Base-by-base conservation (phyloP, 2,797 vertebrate species). In the Tenualosa ilisha region DNA sequence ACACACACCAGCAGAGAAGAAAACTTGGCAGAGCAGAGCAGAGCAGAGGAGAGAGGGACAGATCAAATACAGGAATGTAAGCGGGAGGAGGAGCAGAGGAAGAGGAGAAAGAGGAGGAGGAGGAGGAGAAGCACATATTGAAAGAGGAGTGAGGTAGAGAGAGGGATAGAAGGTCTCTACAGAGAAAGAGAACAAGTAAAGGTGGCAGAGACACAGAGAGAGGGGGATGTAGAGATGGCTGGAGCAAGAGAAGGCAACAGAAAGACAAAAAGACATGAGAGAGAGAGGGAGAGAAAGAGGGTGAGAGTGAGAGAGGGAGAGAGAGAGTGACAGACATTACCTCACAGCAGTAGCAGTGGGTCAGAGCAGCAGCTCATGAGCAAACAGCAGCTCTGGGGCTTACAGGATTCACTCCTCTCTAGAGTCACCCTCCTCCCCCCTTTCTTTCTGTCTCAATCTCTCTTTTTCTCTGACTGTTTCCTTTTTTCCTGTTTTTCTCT, bases 291-390 rank as follows among this genome's bases (percentile, higher is more conserved):
- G 68, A 20, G 26, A 40, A 13, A 72, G 31, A 46, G 46, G 7
- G 46, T 4, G 46, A 46, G 46, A 46, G 46, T 0, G 46, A 46
- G 46, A 46, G 46, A 46, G 37, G 12, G 26, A 17, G 50, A 43
- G 26, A 15, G 26, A 20, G 31, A 75, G 15, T 20, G 68, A 75
- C 15, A 75, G 68, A 75, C 65, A 72, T 72, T 72, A 72, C 26
- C 65, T 72, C 65, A 72, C 11, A 12, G 65, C 11, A 31, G 31
- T 31, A 31, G 65, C 26, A 13, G 65, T 31, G 9, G 65, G 65
- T 72, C 65, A 72, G 65, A 72, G 65, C 65, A 31, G 65, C 31
- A 72, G 65, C 65, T 37, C 26, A 72, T 17, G 26, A 72, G 65
- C 26, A 31, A 72, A 37, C 26, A 72, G 26, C 26, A 72, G 65